phyloP scores from a whole-genome alignment of 1,140 invertebrate species.

The Conus betulinus region DNA sequence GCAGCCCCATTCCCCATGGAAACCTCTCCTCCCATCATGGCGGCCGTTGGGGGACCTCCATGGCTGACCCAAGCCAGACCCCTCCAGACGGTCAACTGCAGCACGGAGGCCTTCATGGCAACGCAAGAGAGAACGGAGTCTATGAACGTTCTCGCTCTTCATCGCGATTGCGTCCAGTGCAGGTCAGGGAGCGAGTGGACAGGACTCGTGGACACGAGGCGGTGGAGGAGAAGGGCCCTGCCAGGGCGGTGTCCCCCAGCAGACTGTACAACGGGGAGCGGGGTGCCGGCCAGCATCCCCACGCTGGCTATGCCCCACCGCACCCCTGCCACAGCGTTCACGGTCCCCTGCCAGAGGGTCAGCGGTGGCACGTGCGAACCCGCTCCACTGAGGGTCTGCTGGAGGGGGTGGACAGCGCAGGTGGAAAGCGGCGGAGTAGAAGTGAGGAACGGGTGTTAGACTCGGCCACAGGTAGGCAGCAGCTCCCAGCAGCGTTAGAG shows the following conservation, averaged over 20 bases:
- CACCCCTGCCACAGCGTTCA: background rate
- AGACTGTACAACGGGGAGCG: background rate
- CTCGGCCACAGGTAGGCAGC: background rate
- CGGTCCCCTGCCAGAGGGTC: background rate
- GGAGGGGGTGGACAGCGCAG: conserved; percentile 41
- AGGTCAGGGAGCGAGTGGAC: background rate
- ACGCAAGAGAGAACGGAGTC: conserved; percentile 23
- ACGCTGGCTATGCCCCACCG: background rate
- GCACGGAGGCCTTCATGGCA: background rate
- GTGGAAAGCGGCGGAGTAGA: conserved; percentile 35
- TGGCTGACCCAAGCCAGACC: background rate
- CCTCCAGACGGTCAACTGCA: background rate
- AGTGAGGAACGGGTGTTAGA: conserved; percentile 55
- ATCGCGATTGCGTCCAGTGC: conserved; percentile 14
- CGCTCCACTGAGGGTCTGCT: conserved; percentile 60
- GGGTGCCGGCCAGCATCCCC: background rate
- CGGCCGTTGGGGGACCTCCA: background rate
- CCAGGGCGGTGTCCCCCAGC: background rate
- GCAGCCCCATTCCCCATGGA: background rate
- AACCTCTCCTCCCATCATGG: no score
- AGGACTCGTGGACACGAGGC: background rate
- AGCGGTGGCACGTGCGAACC: conserved; percentile 43
- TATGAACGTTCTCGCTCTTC: conserved; percentile 31
- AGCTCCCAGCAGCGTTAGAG: background rate
- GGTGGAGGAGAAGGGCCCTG: background rate